These are phyloP conservation scores for Sebastes iracundus DNA, from an alignment of 2,797 vertebrate species.

Conservation along the genomic window DNA sequence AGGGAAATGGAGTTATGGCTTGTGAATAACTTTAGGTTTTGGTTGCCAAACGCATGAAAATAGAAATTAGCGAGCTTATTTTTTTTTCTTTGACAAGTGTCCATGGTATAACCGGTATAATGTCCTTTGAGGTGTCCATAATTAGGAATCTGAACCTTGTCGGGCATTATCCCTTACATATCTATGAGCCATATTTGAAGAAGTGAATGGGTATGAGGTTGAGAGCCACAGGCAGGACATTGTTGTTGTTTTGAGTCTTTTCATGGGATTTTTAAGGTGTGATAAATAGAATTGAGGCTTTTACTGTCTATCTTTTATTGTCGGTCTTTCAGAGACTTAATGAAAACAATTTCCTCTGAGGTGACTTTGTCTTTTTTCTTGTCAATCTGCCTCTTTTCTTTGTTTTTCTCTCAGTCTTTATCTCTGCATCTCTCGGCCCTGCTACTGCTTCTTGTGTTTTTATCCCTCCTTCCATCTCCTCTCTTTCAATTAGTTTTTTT, in stretches of 20 bases:
- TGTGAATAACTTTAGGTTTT: no score
- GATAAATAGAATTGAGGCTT: not conserved
- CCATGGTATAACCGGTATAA: no score
- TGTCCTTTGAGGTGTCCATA: no score
- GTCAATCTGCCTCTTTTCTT: slow-evolving; percentile 1
- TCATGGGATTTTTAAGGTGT: not conserved
- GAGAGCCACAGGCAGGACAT: no score
- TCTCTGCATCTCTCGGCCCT: not conserved
- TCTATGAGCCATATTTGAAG: not conserved
- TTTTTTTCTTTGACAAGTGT: no score
- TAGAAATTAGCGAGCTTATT: no score
- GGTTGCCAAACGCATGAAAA: no score
- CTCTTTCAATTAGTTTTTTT: slow-evolving; percentile 69
- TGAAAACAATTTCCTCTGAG: slow-evolving; percentile 5
- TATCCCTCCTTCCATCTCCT: slow-evolving; percentile 31
- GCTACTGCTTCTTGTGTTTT: not conserved
- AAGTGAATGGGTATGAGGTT: not conserved
- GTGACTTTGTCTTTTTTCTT: not conserved
- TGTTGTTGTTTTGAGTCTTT: not conserved
- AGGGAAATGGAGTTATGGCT: no score
- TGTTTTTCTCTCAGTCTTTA: not conserved
- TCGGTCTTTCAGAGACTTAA: not conserved
- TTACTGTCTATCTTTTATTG: no score
- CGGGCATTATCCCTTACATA: not conserved
- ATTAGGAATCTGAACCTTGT: not conserved